phyloP scores from a whole-genome alignment of 1,140 invertebrate species.

The Bombus confusus region DNA sequence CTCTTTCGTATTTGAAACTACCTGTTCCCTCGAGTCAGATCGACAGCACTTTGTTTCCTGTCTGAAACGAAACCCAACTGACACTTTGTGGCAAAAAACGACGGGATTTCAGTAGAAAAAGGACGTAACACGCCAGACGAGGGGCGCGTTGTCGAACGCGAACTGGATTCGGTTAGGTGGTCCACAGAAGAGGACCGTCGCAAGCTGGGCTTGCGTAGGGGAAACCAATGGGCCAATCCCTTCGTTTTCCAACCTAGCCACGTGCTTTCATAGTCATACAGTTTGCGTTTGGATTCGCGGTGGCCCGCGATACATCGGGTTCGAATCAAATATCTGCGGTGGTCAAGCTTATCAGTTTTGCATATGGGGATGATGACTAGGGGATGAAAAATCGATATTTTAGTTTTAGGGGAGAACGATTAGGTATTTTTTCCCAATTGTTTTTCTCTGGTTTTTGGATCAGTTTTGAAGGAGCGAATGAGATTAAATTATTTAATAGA shows the following conservation, averaged over 20 bases:
- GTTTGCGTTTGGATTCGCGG: slow-evolving; percentile 13
- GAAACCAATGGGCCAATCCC: slow-evolving; percentile 60
- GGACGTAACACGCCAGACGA: slow-evolving; percentile 39
- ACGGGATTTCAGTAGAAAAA: slow-evolving; percentile 13
- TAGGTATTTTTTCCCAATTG: background rate
- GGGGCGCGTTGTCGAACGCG: slow-evolving; percentile 62
- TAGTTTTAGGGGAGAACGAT: background rate
- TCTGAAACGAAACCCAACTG: background rate
- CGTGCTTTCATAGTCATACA: slow-evolving; percentile 49
- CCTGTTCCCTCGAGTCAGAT: background rate
- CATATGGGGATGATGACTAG: background rate
- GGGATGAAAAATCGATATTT: background rate
- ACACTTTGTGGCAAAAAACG: slow-evolving; percentile 15
- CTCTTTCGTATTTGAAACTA: background rate
- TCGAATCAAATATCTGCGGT: background rate
- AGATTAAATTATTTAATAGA: background rate
- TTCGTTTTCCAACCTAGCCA: slow-evolving; percentile 51
- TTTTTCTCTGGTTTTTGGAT: background rate
- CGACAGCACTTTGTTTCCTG: background rate
- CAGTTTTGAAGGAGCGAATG: background rate
- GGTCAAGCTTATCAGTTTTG: background rate
- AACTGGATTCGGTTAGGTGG: slow-evolving; percentile 60
- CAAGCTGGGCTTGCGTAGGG: slow-evolving; percentile 64
- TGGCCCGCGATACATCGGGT: background rate
- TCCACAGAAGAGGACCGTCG: slow-evolving; percentile 56